Percentiles rank a stretch among this genome's conserved stretches.
Conservation (phyloP, 2,888 invertebrate genomes). For the Calliopum simillimum region DNA sequence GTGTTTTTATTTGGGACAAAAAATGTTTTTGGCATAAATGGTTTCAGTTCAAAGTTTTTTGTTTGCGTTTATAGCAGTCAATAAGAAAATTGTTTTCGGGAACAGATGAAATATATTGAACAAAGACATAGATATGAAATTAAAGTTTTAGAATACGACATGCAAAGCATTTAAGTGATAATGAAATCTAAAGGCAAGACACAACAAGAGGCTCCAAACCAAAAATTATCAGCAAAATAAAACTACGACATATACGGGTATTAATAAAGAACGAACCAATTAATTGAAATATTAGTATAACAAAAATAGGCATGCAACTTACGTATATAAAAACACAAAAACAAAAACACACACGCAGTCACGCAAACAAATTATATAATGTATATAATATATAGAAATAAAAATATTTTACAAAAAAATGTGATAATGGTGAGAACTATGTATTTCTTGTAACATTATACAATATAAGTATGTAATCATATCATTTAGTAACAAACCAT, state of each 20-base stretch:
- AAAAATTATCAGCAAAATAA: too few species aligned
- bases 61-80: too few species aligned
- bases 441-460: neutral
- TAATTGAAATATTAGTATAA: slow-evolving; percentile 18
- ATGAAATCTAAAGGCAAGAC: too few species aligned
- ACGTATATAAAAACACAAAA: slow-evolving; percentile 36
- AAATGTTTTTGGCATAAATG: too few species aligned
- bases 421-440: neutral
- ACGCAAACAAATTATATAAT: slow-evolving; percentile 21
- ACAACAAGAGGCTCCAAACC: too few species aligned
- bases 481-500: slow-evolving; percentile 73
- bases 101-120: too few species aligned
- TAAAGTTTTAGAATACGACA: neutral
- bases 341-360: slow-evolving; percentile 33
- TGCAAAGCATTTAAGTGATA: neutral
- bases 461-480: neutral
- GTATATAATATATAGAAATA: neutral
- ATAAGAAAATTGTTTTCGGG: too few species aligned
- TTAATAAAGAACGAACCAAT: neutral
- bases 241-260: neutral
- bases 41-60: too few species aligned
- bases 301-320: slow-evolving; percentile 45
- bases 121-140: too few species aligned
- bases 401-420: neutral
- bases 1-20: too few species aligned